phyloP scores from a whole-genome alignment of 1,140 invertebrate species.

The Cydia amplana region DNA sequence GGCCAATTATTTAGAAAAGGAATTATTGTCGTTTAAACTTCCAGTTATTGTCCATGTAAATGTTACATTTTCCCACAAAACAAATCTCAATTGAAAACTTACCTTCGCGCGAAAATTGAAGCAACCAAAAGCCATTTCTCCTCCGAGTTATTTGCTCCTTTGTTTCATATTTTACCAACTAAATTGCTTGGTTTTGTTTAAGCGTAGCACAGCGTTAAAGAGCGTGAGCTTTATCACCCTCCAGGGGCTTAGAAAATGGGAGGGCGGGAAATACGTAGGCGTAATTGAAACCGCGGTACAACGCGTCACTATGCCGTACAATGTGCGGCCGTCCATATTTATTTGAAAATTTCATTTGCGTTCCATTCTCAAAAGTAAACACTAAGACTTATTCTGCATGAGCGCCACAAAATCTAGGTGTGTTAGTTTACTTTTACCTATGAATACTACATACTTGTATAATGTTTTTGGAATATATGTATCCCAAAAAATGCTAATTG shows the following conservation, averaged over 20 bases:
- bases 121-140: constrained; percentile 13
- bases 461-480: too few relatives aligned
- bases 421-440: too few relatives aligned
- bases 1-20: too few relatives aligned
- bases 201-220: constrained; percentile 21
- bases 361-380: not conserved
- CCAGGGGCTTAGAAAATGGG: constrained; percentile 30
- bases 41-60: not conserved
- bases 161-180: constrained; percentile 28
- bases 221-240: constrained; percentile 31
- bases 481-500: not conserved
- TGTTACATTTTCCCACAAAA: not conserved
- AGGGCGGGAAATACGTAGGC: constrained; percentile 20
- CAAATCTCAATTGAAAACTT: not conserved
- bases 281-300: constrained; percentile 31
- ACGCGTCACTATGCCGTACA: constrained; percentile 19
- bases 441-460: too few relatives aligned
- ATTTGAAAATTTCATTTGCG: constrained; percentile 22
- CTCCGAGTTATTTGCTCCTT: constrained; percentile 13
- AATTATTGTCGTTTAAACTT: not conserved
- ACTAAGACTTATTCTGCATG: not conserved
- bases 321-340: constrained; percentile 17
- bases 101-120: not conserved
- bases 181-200: constrained; percentile 32
- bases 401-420: not conserved